Evolutionary conservation across 2,888 invertebrate species (phyloP), one percentile per base, ranked within the genome.

Genomic region (Oscheius myriophilus): DNA sequence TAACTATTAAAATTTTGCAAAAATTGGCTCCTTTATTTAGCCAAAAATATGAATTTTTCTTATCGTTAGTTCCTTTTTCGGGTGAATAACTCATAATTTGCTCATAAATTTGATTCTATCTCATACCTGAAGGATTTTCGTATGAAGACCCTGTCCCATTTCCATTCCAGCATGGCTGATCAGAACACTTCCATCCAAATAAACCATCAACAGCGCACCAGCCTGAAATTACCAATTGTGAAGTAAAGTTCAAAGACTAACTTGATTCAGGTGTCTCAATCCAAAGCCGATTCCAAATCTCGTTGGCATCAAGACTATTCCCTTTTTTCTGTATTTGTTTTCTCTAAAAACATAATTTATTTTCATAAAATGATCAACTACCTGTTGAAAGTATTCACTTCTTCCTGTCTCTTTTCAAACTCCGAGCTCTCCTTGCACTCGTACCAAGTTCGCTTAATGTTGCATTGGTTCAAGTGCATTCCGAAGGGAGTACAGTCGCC

Each of bases 91-190:
- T n/a, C n/a, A n/a, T n/a, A n/a, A n/a, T n/a, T n/a, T n/a, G n/a
- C n/a, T n/a, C n/a, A n/a, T n/a, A 43, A 14, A n/a, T 11, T 12
- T n/a, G n/a, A n/a, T n/a, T n/a, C n/a, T n/a, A n/a, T 57, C 16
- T 39, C 18, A n/a, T 14, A 89, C 89, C 90, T 96, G 95, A 64
- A 94, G 91, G 92, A 95, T 94, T 90, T 96, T 96, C 0, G 94
- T 96, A 86, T 95, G 93, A 4, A 97, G 89, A 1, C 96, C 96
- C 89, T 96, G 96, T 0, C 96, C 96, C 92, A 96, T 96, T 90
- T 96, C 96, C 11, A 93, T 92, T n/a, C 95, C 96, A 45, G 88
- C 89, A 86, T 94, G 95, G 0, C 92, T 91, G 21, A 96, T 82
- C 14, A 96, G 89, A 2, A 96, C 93, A 0, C 95, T 93, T n/a